phyloP scores from a whole-genome alignment of 1,140 invertebrate species.

The Limonius californicus region DNA sequence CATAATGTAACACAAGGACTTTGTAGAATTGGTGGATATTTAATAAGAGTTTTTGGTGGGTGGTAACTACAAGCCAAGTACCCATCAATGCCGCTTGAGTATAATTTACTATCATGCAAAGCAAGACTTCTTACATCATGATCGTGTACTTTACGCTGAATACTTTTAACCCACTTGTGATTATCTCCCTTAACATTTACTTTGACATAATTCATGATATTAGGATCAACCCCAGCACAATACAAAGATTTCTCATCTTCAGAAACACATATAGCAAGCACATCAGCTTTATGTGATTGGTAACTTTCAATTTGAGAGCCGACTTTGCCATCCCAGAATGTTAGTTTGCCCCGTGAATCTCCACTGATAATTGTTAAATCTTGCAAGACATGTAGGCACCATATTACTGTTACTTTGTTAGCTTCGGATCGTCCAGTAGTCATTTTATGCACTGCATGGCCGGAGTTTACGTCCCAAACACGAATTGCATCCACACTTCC shows the following conservation, averaged over 20 bases:
- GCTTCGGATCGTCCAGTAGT: slow-evolving; percentile 59
- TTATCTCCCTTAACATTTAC: slow-evolving; percentile 59
- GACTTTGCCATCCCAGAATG: slow-evolving; percentile 81
- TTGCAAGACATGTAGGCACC: slow-evolving; percentile 73
- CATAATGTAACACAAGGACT: slow-evolving; percentile 58
- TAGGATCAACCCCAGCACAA: slow-evolving; percentile 78
- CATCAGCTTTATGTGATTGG: slow-evolving; percentile 74
- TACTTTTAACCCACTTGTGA: slow-evolving; percentile 73
- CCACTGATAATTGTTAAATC: slow-evolving; percentile 84
- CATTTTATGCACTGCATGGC: slow-evolving; percentile 79
- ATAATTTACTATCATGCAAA: slow-evolving; percentile 60
- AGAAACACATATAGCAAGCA: slow-evolving; percentile 69
- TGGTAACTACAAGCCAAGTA: slow-evolving; percentile 65
- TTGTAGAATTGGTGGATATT: slow-evolving; percentile 68
- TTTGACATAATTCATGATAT: slow-evolving; percentile 66
- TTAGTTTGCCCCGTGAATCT: slow-evolving; percentile 80
- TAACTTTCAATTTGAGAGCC: slow-evolving; percentile 73
- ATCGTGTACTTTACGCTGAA: slow-evolving; percentile 72
- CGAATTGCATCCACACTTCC: slow-evolving; percentile 81
- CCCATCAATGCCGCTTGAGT: slow-evolving; percentile 77
- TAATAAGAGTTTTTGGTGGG: slow-evolving; percentile 61
- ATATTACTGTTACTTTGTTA: slow-evolving; percentile 75
- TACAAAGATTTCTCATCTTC: slow-evolving; percentile 67
- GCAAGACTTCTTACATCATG: slow-evolving; percentile 78
- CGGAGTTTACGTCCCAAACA: slow-evolving; percentile 80